A percentile compares a stretch with the other conserved stretches of the same genome.
Evolutionary conservation across 2,113 vertebrate genomes (phyloP).

Genomic region (Aix galericulata): DNA sequence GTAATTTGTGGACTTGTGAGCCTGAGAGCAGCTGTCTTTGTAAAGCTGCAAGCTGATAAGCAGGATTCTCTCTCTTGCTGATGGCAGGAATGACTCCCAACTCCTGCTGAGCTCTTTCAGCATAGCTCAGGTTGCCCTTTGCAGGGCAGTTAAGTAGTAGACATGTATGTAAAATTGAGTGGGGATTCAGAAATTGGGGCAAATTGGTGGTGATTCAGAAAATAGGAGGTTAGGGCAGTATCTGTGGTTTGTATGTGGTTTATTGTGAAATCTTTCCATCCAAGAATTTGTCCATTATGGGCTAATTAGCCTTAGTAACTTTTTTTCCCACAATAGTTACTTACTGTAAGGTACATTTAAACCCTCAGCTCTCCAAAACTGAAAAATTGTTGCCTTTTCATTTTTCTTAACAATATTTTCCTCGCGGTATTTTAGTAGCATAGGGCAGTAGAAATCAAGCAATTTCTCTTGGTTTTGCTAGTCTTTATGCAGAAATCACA

Average conservation of each 20-base stretch:
- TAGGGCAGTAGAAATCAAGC: slow-evolving; percentile 43
- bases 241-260: background rate
- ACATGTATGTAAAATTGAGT: background rate
- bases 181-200: background rate
- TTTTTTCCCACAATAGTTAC: background rate
- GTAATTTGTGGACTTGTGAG: slow-evolving; percentile 16
- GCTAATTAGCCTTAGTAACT: background rate
- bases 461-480: slow-evolving; percentile 4
- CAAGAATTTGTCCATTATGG: background rate
- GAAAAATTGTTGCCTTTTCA: background rate
- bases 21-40: background rate
- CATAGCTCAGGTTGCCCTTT: background rate
- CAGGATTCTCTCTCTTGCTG: background rate
- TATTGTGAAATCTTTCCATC: background rate
- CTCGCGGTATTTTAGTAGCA: slow-evolving; percentile 61
- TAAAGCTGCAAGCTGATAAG: background rate
- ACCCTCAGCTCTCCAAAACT: background rate
- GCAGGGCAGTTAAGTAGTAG: background rate
- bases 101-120: background rate
- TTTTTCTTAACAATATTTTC: slow-evolving; percentile 50
- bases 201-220: background rate
- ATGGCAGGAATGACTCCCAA: background rate
- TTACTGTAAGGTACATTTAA: slow-evolving; percentile 14
- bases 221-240: background rate
- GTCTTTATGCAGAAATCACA: background rate